phyloP scores from a whole-genome alignment of 2,888 invertebrate genomes.

The Charanyca ferruginea region DNA sequence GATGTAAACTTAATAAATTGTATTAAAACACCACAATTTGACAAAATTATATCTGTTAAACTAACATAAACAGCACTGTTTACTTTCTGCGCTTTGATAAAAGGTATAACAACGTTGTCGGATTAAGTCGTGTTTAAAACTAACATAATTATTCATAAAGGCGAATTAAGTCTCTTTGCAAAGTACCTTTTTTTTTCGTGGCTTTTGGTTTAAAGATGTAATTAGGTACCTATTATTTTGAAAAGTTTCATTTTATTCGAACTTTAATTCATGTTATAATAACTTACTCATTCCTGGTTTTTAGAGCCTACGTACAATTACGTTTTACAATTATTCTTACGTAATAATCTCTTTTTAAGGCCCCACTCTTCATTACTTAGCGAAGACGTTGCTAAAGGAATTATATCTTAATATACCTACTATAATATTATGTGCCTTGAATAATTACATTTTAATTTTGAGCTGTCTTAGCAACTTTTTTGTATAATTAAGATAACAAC shows the following conservation, averaged over 20 bases:
- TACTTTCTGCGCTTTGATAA: constrained; percentile 8
- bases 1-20: no score
- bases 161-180: constrained; percentile 35
- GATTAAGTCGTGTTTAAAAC: constrained; percentile 48
- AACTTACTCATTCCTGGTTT: neutral
- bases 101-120: constrained; percentile 35
- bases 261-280: neutral
- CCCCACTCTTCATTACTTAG: no score
- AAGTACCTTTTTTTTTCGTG: constrained; percentile 7
- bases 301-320: neutral
- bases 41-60: neutral
- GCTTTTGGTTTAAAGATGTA: constrained; percentile 14
- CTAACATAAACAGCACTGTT: constrained; percentile 5
- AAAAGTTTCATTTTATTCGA: neutral
- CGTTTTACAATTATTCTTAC: no score
- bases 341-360: no score
- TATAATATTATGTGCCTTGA: no score
- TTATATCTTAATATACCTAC: no score
- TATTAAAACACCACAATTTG: no score
- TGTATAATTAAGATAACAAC: no score
- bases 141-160: constrained; percentile 54
- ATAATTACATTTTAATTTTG: neutral
- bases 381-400: no score
- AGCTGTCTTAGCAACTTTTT: neutral
- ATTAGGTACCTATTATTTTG: constrained; percentile 9